phyloP scores from a whole-genome alignment of 1,140 invertebrate genomes.

The Halesus radiatus region DNA sequence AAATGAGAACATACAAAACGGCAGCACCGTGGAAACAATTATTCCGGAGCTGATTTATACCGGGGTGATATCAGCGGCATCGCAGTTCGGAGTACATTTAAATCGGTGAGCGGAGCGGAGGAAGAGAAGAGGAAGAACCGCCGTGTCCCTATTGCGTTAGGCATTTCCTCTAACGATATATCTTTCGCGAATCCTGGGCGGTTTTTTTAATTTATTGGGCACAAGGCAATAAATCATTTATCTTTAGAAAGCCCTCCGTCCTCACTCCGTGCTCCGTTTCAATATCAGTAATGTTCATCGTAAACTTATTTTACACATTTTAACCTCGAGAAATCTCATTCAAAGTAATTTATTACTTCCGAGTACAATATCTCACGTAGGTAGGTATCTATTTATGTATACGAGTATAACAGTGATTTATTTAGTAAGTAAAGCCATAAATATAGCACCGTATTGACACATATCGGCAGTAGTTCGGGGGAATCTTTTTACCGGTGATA shows the following conservation, averaged over 20 bases:
- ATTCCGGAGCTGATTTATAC: conserved; percentile 19
- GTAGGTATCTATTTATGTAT: too few relatives aligned
- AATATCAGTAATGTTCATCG: conserved; percentile 21
- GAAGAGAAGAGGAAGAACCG: neutral
- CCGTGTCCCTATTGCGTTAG: neutral
- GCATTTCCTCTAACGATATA: conserved; percentile 30
- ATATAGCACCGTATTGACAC: too few relatives aligned
- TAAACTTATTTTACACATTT: conserved; percentile 34
- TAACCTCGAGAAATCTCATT: conserved; percentile 6
- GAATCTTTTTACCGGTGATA: too few relatives aligned
- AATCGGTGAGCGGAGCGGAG: neutral
- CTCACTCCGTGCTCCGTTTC: conserved; percentile 3
- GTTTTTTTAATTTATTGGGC: conserved; percentile 41
- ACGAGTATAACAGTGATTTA: too few relatives aligned
- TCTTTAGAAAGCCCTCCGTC: conserved; percentile 14
- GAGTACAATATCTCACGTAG: neutral
- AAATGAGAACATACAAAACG: conserved; percentile 12
- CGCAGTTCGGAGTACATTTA: neutral
- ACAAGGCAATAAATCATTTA: conserved; percentile 20
- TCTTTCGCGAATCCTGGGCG: conserved; percentile 9
- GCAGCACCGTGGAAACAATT: conserved; percentile 23
- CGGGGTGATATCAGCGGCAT: conserved; percentile 12
- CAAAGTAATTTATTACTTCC: conserved; percentile 14
- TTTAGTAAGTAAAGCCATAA: too few relatives aligned
- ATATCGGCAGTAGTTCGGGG: too few relatives aligned